A percentile compares a stretch with the other conserved stretches of the same genome.
phyloP scores from a whole-genome alignment of 2,797 vertebrate genomes.

The Poliocrania exsul region DNA sequence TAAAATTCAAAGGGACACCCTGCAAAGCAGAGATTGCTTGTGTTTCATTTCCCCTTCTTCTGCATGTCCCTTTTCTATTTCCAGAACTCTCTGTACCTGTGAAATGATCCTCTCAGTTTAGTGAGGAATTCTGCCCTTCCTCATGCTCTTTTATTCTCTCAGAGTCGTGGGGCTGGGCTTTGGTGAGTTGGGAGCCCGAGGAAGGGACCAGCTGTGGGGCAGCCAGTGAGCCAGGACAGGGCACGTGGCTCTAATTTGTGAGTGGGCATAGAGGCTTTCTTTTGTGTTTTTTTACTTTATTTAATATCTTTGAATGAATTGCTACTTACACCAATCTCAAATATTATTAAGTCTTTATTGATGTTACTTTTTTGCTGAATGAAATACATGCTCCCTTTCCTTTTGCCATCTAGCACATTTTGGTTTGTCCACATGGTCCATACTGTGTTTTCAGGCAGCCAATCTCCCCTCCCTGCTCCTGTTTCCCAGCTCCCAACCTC shows the following conservation, averaged over 20 bases:
- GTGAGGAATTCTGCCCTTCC: neutral
- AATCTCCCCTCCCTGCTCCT: neutral
- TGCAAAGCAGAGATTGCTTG: neutral
- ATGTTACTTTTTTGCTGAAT: neutral
- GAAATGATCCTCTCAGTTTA: rapidly evolving
- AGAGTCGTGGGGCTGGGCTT: neutral
- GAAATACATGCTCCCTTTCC: neutral
- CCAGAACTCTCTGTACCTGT: neutral
- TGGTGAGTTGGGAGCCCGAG: neutral
- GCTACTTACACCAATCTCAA: neutral
- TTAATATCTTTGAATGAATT: neutral
- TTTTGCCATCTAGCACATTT: neutral
- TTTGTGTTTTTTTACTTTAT: neutral
- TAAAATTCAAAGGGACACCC: neutral
- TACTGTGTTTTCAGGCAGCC: neutral
- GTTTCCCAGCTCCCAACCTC: neutral
- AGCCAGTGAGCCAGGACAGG: neutral
- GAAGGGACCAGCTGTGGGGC: neutral
- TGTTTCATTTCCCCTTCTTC: neutral
- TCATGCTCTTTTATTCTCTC: rapidly evolving
- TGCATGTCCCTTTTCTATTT: rapidly evolving
- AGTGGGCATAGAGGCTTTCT: neutral
- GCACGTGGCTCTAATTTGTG: neutral
- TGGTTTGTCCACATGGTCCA: neutral
- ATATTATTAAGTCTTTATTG: neutral